Percentiles rank a stretch among this genome's conserved stretches.
Conservation (phyloP, 2,113 vertebrate genomes). For the Hiodon alosoides region DNA sequence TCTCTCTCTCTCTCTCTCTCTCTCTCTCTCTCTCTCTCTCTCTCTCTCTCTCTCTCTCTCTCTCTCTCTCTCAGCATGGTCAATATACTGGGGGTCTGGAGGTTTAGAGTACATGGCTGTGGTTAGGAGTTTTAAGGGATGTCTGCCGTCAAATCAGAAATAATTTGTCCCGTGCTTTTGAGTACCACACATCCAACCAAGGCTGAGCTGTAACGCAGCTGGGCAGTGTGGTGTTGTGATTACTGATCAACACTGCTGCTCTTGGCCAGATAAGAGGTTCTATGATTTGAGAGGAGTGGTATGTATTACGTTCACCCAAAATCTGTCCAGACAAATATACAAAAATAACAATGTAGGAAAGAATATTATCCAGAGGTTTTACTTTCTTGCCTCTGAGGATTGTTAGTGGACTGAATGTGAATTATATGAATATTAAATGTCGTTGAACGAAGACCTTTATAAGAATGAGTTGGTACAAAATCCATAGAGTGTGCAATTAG, state of each 20-base stretch:
- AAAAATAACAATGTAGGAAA: not conserved
- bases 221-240: not conserved
- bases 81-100: not conserved
- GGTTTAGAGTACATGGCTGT: not conserved
- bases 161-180: not conserved
- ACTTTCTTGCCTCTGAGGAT: not conserved
- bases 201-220: not conserved
- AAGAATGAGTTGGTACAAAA: not conserved
- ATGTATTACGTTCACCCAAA: not conserved
- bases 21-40: too few relatives aligned
- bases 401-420: not conserved
- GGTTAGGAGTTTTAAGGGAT: not conserved
- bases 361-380: not conserved
- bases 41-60: too few relatives aligned
- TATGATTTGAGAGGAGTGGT: not conserved
- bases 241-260: not conserved
- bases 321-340: not conserved
- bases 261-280: not conserved
- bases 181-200: not conserved
- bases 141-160: constrained; percentile 1
- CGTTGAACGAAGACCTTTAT: not conserved
- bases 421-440: not conserved
- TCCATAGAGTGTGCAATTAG: constrained; percentile 24
- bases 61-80: not conserved
- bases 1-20: too few relatives aligned